Percentiles rank a stretch among this genome's conserved stretches.
phyloP scores from a whole-genome alignment of 2,113 vertebrate species.

The Bubo scandiacus region DNA sequence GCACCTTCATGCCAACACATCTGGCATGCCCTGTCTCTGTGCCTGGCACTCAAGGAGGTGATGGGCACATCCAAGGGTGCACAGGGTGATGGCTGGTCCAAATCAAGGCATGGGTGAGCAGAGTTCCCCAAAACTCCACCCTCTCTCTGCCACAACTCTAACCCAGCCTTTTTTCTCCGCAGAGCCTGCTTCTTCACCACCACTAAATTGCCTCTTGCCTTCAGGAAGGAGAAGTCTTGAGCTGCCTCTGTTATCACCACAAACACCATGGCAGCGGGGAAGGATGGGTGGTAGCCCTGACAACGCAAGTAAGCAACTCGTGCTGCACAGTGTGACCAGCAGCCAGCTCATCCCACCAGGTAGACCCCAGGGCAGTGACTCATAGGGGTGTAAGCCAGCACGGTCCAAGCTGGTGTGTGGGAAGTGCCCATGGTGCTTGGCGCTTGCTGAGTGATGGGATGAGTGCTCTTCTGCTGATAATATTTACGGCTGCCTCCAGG shows the following conservation, averaged over 20 bases:
- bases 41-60: background rate
- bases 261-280: conserved; percentile 33
- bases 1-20: background rate
- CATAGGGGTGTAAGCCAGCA: background rate
- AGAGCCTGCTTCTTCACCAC: background rate
- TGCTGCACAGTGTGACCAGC: background rate
- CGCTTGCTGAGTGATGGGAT: background rate
- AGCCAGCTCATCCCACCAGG: conserved; percentile 30
- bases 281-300: conserved; percentile 14
- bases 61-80: background rate
- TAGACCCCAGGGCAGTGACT: background rate
- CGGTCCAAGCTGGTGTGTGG: background rate
- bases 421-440: conserved; percentile 13
- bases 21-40: background rate
- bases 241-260: conserved; percentile 42
- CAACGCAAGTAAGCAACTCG: background rate
- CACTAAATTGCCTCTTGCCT: background rate
- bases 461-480: background rate
- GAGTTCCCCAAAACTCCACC: background rate
- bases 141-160: background rate
- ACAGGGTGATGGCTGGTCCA: background rate
- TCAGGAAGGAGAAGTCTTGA: background rate
- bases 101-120: background rate
- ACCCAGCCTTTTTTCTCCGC: background rate
- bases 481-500: background rate